Evolutionary conservation across 2,888 invertebrate species (phyloP).

Genomic region (Aporophyla nigra): DNA sequence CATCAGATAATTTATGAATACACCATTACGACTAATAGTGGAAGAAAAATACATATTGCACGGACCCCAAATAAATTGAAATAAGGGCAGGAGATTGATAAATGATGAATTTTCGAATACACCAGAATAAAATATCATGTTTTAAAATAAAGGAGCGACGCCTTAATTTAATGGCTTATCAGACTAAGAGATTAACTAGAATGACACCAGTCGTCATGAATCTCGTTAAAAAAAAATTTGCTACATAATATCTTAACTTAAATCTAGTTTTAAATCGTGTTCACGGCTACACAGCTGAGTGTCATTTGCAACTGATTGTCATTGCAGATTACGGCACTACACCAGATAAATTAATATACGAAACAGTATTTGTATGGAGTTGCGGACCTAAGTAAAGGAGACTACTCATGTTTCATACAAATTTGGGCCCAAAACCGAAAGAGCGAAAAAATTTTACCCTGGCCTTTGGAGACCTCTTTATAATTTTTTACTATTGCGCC

Average conservation of each 20-base stretch:
- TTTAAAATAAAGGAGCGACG: not conserved
- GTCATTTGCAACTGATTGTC: not conserved
- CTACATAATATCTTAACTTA: not conserved
- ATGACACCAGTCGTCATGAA: not conserved
- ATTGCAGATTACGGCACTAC: not conserved
- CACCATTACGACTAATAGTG: too few species aligned
- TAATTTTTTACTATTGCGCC: too few species aligned
- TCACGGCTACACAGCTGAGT: not conserved
- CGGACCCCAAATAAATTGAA: too few species aligned
- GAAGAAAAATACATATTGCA: too few species aligned
- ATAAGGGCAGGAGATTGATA: too few species aligned
- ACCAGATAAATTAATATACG: not conserved
- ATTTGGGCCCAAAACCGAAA: too few species aligned
- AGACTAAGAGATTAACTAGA: not conserved
- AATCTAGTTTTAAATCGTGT: slow-evolving; percentile 2
- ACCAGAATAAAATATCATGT: not conserved
- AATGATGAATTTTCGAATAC: not conserved
- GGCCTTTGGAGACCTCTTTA: too few species aligned
- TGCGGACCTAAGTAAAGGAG: not conserved
- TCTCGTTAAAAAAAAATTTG: slow-evolving; percentile 29
- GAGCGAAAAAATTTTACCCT: too few species aligned
- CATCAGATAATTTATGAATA: not conserved
- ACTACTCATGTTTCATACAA: too few species aligned
- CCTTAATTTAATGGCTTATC: slow-evolving; percentile 8
- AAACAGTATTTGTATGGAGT: not conserved